Percentiles rank a stretch among this genome's conserved stretches.
Evolutionary conservation across 37 sponge, comb jelly and placozoan species (phyloP).

Genomic region (Aphrocallistes beatrix): DNA sequence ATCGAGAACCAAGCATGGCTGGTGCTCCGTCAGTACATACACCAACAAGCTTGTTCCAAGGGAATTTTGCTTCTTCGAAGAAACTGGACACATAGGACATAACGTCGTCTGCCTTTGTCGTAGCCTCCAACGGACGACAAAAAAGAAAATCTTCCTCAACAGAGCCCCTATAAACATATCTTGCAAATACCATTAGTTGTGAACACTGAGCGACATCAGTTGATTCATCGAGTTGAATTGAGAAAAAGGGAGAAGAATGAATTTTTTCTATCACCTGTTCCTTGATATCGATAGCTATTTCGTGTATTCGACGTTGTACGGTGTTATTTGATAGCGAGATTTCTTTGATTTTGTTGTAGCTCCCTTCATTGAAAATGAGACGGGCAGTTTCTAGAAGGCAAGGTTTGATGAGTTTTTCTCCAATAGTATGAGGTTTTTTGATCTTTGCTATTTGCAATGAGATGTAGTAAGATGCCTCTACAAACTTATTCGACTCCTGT

Average conservation of each 20-base stretch:
- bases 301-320: conserved; percentile 17
- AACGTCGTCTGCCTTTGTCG: conserved; percentile 3
- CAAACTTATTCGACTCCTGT: conserved; percentile 19
- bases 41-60: conserved; percentile 19
- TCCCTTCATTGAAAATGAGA: neutral
- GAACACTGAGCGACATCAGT: conserved; percentile 19
- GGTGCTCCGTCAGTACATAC: conserved; percentile 9
- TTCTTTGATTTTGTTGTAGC: conserved; percentile 11
- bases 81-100: neutral
- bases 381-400: conserved; percentile 19
- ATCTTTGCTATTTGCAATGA: conserved; percentile 13
- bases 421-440: conserved; percentile 16
- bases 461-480: conserved; percentile 16
- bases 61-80: conserved; percentile 5
- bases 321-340: conserved; percentile 18
- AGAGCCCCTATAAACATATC: neutral
- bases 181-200: conserved; percentile 16
- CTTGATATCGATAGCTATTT: conserved; percentile 5
- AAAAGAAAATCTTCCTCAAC: conserved; percentile 6
- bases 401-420: conserved; percentile 6
- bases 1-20: conserved; percentile 17
- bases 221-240: conserved; percentile 11
- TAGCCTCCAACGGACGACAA: neutral
- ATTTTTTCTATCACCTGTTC: conserved; percentile 16
- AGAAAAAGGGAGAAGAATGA: neutral